Conservation (phyloP, 2,113 vertebrate genomes). For the Catharus minimus region DNA sequence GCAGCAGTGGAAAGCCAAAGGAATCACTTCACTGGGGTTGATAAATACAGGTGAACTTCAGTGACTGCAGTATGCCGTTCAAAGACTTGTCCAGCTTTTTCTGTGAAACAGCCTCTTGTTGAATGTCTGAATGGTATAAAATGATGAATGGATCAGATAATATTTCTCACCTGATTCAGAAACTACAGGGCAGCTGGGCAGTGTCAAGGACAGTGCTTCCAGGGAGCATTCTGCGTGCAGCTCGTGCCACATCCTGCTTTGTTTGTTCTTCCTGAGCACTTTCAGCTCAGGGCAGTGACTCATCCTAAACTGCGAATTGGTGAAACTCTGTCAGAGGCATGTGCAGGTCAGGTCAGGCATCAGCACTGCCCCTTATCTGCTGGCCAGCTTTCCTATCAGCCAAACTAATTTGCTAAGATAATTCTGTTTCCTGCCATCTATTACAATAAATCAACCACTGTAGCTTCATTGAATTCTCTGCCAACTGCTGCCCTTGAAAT, state of each 20-base stretch:
- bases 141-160: not conserved
- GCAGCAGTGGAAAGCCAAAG: not conserved
- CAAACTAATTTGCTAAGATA: constrained; percentile 48
- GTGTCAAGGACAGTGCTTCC: not conserved
- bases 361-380: constrained; percentile 20
- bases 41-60: not conserved
- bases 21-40: not conserved
- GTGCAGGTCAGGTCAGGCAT: not conserved
- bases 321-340: not conserved
- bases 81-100: not conserved
- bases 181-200: not conserved
- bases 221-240: rapidly evolving
- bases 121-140: not conserved
- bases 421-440: constrained; percentile 46
- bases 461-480: constrained; percentile 15
- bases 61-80: not conserved
- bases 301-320: not conserved
- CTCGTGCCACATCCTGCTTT: not conserved
- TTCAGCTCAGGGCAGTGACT: not conserved
- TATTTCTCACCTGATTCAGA: not conserved
- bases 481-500: constrained; percentile 35
- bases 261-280: not conserved
- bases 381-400: constrained; percentile 29
- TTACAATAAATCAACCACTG: constrained; percentile 41
- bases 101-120: not conserved